phyloP scores from a whole-genome alignment of 2,888 invertebrate genomes.

The Ceraclea dissimilis region DNA sequence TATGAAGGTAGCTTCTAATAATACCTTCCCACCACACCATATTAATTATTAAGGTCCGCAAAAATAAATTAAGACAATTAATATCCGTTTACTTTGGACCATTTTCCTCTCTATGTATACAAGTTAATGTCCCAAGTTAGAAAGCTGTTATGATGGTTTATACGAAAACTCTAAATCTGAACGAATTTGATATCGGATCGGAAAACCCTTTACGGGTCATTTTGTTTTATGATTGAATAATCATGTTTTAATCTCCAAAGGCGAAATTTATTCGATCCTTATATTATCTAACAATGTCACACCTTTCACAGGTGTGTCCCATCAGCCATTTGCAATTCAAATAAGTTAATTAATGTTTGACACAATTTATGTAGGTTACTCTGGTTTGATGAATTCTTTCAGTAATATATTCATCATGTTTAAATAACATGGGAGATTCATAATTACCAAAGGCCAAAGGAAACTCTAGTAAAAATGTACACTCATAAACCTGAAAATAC shows the following conservation, averaged over 20 bases:
- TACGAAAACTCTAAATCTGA: too few relatives aligned
- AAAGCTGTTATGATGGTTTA: too few relatives aligned
- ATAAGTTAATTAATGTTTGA: neutral
- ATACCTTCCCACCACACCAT: neutral
- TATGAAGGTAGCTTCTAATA: too few relatives aligned
- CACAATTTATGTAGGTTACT: too few relatives aligned
- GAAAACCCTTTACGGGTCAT: neutral
- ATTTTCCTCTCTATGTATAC: too few relatives aligned
- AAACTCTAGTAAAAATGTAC: too few relatives aligned
- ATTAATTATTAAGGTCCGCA: neutral
- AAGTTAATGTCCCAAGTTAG: too few relatives aligned
- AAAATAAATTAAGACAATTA: neutral
- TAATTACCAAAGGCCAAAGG: too few relatives aligned
- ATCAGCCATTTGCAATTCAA: neutral
- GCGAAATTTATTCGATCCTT: neutral
- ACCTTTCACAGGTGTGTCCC: neutral
- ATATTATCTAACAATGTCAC: neutral
- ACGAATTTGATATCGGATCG: neutral
- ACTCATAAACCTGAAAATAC: too few relatives aligned
- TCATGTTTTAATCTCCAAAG: neutral
- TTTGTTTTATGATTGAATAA: neutral
- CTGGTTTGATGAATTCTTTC: too few relatives aligned
- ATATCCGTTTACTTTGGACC: neutral
- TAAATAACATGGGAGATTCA: too few relatives aligned
- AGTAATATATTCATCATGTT: too few relatives aligned